Percentiles rank a stretch among this genome's conserved stretches.
Evolutionary conservation across 2,888 invertebrate genomes (phyloP).

Genomic region (Gnatocerus cornutus): DNA sequence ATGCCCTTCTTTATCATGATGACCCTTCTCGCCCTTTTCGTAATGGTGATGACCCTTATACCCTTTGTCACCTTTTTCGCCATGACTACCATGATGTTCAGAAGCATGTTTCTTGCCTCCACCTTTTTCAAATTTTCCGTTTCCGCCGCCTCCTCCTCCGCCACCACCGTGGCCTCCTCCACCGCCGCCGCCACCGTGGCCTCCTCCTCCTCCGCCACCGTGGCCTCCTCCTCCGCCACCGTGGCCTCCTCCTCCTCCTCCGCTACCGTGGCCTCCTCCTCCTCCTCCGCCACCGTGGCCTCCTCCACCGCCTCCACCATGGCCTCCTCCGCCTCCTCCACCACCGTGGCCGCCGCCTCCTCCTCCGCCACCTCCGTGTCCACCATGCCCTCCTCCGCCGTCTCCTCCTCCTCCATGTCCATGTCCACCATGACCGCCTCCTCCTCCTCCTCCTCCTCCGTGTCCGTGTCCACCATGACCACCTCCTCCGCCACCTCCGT

Average conservation of each 20-base stretch:
- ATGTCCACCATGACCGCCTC: slow-evolving; percentile 47
- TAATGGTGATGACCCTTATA: slow-evolving; percentile 67
- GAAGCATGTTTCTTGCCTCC: slow-evolving; percentile 62
- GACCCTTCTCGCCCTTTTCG: slow-evolving; percentile 66
- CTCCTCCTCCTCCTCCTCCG: slow-evolving; percentile 47
- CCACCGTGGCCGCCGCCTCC: slow-evolving; percentile 42
- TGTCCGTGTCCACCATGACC: slow-evolving; percentile 35
- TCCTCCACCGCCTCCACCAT: slow-evolving; percentile 37
- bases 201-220: slow-evolving; percentile 58
- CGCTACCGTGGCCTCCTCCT: slow-evolving; percentile 41
- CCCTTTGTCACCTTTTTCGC: slow-evolving; percentile 66
- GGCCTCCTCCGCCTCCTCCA: slow-evolving; percentile 44
- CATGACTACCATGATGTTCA: slow-evolving; percentile 61
- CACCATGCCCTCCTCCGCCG: slow-evolving; percentile 38
- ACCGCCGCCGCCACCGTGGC: slow-evolving; percentile 38
- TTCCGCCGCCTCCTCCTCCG: slow-evolving; percentile 45
- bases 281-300: slow-evolving; percentile 38
- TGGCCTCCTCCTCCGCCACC: slow-evolving; percentile 49
- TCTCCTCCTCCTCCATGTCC: slow-evolving; percentile 51
- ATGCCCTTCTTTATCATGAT: slow-evolving; percentile 71
- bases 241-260: slow-evolving; percentile 28
- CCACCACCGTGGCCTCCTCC: slow-evolving; percentile 38
- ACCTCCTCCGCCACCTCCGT: slow-evolving; percentile 33
- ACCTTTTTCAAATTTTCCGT: slow-evolving; percentile 58
- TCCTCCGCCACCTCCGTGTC: slow-evolving; percentile 46